phyloP scores from a whole-genome alignment of 1,140 invertebrate species.

The Schlechtendalia chinensis region DNA sequence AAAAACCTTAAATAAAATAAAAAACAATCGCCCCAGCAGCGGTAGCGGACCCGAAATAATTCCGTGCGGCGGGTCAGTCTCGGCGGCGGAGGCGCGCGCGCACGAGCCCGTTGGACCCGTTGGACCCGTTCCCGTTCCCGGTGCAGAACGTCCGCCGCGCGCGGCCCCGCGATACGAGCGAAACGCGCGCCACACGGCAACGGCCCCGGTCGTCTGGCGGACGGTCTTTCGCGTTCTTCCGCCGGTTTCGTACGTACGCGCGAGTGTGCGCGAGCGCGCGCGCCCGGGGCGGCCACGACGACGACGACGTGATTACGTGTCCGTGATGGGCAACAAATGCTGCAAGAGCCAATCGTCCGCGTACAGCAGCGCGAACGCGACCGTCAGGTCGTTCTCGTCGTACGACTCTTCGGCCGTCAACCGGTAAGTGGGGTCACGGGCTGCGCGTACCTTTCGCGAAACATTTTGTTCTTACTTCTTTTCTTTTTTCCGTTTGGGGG shows the following conservation, averaged over 20 bases:
- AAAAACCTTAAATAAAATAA: too few relatives aligned
- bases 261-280: too few relatives aligned
- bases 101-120: constrained; percentile 1
- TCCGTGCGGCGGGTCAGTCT: constrained; percentile 46
- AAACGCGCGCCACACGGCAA: constrained; percentile 46
- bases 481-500: too few relatives aligned
- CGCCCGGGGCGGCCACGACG: too few relatives aligned
- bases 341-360: constrained; percentile 58
- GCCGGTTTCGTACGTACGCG: too few relatives aligned
- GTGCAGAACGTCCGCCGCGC: not conserved
- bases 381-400: constrained; percentile 32
- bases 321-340: constrained; percentile 61
- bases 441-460: too few relatives aligned
- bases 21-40: not conserved
- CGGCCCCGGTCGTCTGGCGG: constrained; percentile 56
- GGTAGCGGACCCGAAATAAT: constrained; percentile 9
- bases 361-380: constrained; percentile 33
- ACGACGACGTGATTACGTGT: too few relatives aligned
- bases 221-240: too few relatives aligned
- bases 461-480: too few relatives aligned
- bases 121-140: constrained; percentile 49
- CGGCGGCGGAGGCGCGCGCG: constrained; percentile 19
- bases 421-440: constrained; percentile 33
- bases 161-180: not conserved
- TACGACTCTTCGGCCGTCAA: constrained; percentile 20